Percentiles rank a stretch among this genome's conserved stretches.
phyloP scores from a whole-genome alignment of 2,113 vertebrate genomes.

The Perccottus glenii region DNA sequence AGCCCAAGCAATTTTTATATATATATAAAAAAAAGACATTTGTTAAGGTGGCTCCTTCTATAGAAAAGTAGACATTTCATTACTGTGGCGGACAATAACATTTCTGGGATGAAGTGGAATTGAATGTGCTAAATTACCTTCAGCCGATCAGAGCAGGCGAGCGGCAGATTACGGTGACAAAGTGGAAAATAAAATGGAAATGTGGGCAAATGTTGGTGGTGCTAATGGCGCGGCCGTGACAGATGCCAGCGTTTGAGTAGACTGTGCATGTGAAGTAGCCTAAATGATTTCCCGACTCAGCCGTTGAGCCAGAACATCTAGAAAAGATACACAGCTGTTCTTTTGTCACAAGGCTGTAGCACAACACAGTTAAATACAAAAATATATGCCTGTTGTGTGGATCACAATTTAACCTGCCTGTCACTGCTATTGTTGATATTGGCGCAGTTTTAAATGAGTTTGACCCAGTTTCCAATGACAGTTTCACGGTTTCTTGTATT shows the following conservation, averaged over 20 bases:
- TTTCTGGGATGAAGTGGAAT: conserved; percentile 47
- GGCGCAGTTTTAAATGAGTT: conserved; percentile 50
- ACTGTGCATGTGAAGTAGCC: conserved; percentile 42
- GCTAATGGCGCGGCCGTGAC: conserved; percentile 47
- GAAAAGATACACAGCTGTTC: conserved; percentile 23
- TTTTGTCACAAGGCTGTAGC: conserved; percentile 1
- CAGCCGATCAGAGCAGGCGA: conserved; percentile 25
- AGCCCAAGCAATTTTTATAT: conserved; percentile 30
- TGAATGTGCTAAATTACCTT: conserved; percentile 47
- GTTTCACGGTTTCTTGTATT: conserved; percentile 48
- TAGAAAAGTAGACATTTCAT: conserved; percentile 53
- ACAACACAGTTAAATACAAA: conserved; percentile 22
- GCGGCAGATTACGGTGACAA: conserved; percentile 37
- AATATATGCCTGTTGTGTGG: conserved; percentile 19
- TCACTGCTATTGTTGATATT: conserved; percentile 37
- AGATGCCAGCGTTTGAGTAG: conserved; percentile 51
- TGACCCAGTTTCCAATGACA: conserved; percentile 66
- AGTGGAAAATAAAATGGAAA: conserved; percentile 36
- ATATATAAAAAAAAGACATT: conserved; percentile 45
- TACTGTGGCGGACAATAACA: conserved; percentile 49
- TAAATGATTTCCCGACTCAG: conserved; percentile 36
- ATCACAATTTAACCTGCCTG: conserved; percentile 51
- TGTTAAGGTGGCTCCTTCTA: conserved; percentile 18
- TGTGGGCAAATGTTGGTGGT: conserved; percentile 46
- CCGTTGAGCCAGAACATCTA: conserved; percentile 4